Conservation (phyloP, 1,140 invertebrate genomes). For the Olivierus martensii region DNA sequence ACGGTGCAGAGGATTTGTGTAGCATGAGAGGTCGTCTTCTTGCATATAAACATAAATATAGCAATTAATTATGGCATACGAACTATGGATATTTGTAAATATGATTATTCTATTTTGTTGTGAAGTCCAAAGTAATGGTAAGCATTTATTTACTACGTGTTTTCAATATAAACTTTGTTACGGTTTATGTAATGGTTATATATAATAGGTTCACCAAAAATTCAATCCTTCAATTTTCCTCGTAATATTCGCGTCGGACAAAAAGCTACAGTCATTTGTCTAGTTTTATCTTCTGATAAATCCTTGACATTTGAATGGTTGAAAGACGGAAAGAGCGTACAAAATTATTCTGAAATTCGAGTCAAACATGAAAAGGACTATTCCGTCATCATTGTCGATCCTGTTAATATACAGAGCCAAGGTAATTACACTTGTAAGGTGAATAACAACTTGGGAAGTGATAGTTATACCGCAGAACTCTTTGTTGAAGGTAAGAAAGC, state of each 20-base stretch:
- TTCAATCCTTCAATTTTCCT: slow-evolving; percentile 12
- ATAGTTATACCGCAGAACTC: slow-evolving; percentile 11
- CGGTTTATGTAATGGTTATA: too few species aligned
- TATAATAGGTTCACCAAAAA: slow-evolving; percentile 4
- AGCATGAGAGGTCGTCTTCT: too few species aligned
- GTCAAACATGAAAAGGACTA: slow-evolving; percentile 5
- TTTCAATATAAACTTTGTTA: too few species aligned
- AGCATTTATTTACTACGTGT: too few species aligned
- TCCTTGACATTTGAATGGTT: slow-evolving; percentile 3
- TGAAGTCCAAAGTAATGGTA: too few species aligned
- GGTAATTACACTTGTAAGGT: slow-evolving; percentile 51
- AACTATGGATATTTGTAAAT: too few species aligned
- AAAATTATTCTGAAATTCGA: neutral
- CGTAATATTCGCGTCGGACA: neutral
- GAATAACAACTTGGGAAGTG: slow-evolving; percentile 30
- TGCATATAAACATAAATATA: too few species aligned
- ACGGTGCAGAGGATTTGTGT: too few species aligned
- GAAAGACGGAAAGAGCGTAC: neutral
- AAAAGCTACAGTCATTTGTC: slow-evolving; percentile 3
- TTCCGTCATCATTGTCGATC: slow-evolving; percentile 27
- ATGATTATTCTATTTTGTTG: too few species aligned
- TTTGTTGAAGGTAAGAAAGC: slow-evolving; percentile 15
- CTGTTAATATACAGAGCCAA: slow-evolving; percentile 24
- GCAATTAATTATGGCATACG: too few species aligned
- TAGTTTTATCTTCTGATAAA: neutral